Conservation (phyloP, 2,888 invertebrate species). For the Ephialtes manifestator region DNA sequence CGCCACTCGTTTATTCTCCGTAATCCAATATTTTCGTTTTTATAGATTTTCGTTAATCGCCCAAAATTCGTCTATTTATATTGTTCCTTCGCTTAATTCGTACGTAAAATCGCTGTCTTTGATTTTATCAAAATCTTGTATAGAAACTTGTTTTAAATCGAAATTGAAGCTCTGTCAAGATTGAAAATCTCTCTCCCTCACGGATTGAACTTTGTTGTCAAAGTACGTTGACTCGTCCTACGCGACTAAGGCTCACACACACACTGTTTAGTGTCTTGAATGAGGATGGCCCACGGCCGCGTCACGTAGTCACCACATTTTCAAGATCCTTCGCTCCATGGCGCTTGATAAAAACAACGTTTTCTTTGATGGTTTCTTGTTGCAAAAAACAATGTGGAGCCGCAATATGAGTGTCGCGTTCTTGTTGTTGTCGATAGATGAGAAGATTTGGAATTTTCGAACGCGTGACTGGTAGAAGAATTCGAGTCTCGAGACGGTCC, state of each 20-base stretch:
- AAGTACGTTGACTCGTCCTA: constrained; percentile 1
- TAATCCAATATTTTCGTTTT: neutral
- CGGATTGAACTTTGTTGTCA: neutral
- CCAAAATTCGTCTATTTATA: neutral
- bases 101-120: neutral
- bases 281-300: constrained; percentile 77
- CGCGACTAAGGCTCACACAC: constrained; percentile 80
- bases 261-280: constrained; percentile 84
- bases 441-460: neutral
- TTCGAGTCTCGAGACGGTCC: neutral
- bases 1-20: neutral
- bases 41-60: neutral
- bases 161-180: neutral
- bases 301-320: constrained; percentile 84
- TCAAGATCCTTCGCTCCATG: constrained; percentile 84
- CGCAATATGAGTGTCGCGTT: neutral
- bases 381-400: neutral
- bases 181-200: neutral
- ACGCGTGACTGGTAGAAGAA: neutral
- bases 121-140: neutral
- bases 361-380: neutral
- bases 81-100: neutral
- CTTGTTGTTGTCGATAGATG: neutral
- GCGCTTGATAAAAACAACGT: constrained; percentile 57
- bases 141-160: neutral